Conservation (phyloP, 2,113 vertebrate species). For the Machaerirhynchus nigripectus region DNA sequence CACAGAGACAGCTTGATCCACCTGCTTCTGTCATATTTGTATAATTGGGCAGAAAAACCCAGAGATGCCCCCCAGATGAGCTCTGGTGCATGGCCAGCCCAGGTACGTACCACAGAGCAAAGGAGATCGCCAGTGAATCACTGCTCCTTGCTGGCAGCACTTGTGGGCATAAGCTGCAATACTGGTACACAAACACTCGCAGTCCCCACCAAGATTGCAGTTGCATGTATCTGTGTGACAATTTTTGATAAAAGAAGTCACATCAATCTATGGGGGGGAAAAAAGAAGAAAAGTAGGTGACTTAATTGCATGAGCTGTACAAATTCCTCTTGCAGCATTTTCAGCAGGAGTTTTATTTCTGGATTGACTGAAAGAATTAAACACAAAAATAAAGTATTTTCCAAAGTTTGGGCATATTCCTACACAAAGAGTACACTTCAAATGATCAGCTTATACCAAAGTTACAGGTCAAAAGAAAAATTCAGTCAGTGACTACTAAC, state of each 20-base stretch:
- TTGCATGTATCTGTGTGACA: constrained; percentile 96
- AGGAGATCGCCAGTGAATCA: constrained; percentile 87
- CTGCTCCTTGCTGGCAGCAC: constrained; percentile 92
- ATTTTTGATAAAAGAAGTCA: constrained; percentile 97
- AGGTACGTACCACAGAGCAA: constrained; percentile 86
- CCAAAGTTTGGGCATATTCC: not conserved
- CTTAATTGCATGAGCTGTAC: not conserved
- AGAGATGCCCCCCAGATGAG: not conserved
- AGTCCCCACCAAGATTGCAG: constrained; percentile 95
- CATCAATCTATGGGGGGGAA: constrained; percentile 82
- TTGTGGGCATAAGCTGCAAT: constrained; percentile 94
- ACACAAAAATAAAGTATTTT: not conserved
- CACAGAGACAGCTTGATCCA: not conserved
- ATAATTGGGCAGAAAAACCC: not conserved
- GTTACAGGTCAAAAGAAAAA: not conserved
- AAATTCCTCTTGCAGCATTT: not conserved
- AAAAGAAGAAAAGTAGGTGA: not conserved
- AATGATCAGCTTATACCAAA: not conserved
- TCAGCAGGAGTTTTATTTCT: not conserved
- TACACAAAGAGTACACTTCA: not conserved
- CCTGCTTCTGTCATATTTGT: not conserved
- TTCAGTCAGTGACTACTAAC: not conserved
- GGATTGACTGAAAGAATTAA: not conserved
- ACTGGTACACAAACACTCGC: constrained; percentile 95
- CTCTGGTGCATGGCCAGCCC: rapidly evolving